Percentiles rank a stretch among this genome's conserved stretches.
phyloP scores from a whole-genome alignment of 2,113 vertebrate species.

The Calidris pygmaea region DNA sequence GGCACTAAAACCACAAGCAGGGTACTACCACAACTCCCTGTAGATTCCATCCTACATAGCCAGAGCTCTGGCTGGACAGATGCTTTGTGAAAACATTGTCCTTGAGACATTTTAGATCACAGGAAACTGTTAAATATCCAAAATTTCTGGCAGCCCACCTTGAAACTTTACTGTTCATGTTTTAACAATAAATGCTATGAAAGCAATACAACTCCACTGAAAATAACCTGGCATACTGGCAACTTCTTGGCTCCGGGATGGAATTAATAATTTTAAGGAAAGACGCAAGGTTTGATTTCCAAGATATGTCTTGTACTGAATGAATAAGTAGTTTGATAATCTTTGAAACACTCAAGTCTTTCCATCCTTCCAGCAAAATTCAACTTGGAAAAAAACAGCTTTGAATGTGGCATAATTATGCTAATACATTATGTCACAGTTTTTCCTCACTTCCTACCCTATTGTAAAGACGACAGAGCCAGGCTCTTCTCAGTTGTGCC shows the following conservation, averaged over 20 bases:
- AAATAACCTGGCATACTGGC: neutral
- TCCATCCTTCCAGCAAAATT: neutral
- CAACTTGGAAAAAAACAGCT: neutral
- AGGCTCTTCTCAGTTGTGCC: neutral
- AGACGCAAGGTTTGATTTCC: neutral
- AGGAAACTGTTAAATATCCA: neutral
- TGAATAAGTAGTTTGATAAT: neutral
- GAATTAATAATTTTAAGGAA: neutral
- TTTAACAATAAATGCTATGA: neutral
- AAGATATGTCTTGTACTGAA: neutral
- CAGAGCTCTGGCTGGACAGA: neutral
- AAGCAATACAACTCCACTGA: neutral
- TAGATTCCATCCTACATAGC: neutral
- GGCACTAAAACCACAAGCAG: neutral
- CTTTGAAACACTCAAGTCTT: neutral
- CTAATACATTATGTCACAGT: neutral
- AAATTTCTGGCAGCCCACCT: neutral
- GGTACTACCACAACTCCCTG: neutral
- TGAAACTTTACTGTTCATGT: neutral
- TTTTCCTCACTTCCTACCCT: neutral
- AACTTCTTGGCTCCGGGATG: neutral
- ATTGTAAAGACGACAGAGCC: neutral
- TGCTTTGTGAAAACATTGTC: neutral
- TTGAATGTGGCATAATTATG: neutral
- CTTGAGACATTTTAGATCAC: neutral